Evolutionary conservation across 2,888 invertebrate genomes (phyloP).

Genomic region (Tricholauxania praeusta): DNA sequence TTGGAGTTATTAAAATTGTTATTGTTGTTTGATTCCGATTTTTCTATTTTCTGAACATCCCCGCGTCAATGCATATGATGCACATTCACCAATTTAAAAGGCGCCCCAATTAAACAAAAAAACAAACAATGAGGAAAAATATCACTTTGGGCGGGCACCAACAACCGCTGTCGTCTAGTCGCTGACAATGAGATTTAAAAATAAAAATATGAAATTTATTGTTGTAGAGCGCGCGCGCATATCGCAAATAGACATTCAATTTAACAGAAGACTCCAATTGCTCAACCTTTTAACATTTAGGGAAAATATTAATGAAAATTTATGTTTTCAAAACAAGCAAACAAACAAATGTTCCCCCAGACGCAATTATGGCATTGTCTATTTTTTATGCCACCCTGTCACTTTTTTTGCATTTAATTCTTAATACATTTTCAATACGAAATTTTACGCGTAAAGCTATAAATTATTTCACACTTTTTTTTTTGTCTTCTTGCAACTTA

Average conservation of each 20-base stretch:
- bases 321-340: not conserved
- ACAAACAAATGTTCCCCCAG: not conserved
- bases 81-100: too few species aligned
- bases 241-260: constrained; percentile 1
- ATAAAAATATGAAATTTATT: not conserved
- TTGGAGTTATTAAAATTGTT: too few species aligned
- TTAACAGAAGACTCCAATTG: not conserved
- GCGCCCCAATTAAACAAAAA: too few species aligned
- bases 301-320: constrained; percentile 24
- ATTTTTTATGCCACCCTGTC: not conserved
- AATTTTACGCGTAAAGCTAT: constrained; percentile 11
- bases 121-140: too few species aligned
- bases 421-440: constrained; percentile 30
- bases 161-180: too few species aligned
- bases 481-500: not conserved
- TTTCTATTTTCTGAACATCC: too few species aligned
- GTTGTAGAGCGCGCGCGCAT: not conserved
- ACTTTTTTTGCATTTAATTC: not conserved
- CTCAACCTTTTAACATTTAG: not conserved
- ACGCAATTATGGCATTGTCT: not conserved
- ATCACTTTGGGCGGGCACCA: too few species aligned
- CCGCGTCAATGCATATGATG: too few species aligned
- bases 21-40: too few species aligned
- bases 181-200: too few species aligned
- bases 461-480: constrained; percentile 16